Base-by-base conservation (phyloP, 2,113 vertebrate genomes). In the Patagioenas fasciata region DNA sequence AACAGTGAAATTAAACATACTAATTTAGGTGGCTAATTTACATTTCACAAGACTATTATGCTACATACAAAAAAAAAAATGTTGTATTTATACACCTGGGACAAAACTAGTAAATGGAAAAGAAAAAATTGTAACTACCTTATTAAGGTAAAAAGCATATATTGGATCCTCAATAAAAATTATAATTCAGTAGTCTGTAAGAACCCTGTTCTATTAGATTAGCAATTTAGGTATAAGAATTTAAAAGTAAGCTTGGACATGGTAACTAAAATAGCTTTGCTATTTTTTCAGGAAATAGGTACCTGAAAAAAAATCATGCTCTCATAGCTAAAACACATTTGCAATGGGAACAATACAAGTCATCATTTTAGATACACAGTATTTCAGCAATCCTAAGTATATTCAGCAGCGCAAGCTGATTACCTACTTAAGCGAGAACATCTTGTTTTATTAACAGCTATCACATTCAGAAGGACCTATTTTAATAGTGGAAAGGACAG, bases 11-110 rank as follows among this genome's bases (percentile, higher is more conserved):
- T 74, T 66, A 94, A 80, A 80, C 28, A 90, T 72, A 32, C 28
- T 78, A 80, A 90, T 93, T 92, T 82, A 75, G 25, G 48, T 40
- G n/a, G 24, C 40, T 91, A 86, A 88, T 83, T 95, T 88, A 94
- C 29, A 29, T 91, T 86, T 78, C 70, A 71, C 34, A 71, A 20
- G 20, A 77, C 15, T 80, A n/a, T 18, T 72, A 61, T 26, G 48
- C n/a, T 57, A 21, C 36, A 57, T 72, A 62, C 5, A 81, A 88
- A 91, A 93, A 91, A 93, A 44, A 2, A 44, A 7, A 44, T 53
- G 21, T 24, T 50, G 10, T 17, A 42, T 74, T 87, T 88, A 67
- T 74, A 81, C 7, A 80, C n/a, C 13, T 75, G 36, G 23, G 18
- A 69, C 75, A 94, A 58, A 80, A 70, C 10, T 58, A 13, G 13